Evolutionary conservation across 92 coral and sea anemone species (phyloP).

Genomic region (Micromussa lordhowensis): DNA sequence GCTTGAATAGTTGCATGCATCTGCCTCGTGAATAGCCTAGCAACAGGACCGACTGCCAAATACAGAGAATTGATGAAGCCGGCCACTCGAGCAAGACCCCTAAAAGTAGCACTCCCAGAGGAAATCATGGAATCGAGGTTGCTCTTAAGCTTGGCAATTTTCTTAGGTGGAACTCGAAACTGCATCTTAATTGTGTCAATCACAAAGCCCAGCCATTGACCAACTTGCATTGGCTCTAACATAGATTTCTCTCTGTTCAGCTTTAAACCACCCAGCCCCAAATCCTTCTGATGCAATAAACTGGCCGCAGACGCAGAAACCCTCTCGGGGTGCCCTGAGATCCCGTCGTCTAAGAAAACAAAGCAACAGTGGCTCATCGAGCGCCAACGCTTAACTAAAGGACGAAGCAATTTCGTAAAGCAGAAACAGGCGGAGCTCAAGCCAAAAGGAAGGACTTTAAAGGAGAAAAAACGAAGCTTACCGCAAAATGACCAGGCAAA

Average conservation of each 20-base stretch:
- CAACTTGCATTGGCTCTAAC: slow-evolving; percentile 58
- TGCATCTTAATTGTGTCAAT: slow-evolving; percentile 45
- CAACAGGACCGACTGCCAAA: slow-evolving; percentile 20
- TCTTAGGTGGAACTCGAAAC: slow-evolving; percentile 38
- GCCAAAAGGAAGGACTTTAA: slow-evolving; percentile 51
- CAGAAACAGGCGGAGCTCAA: slow-evolving; percentile 36
- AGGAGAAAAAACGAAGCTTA: slow-evolving; percentile 31
- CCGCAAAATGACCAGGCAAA: slow-evolving; percentile 36
- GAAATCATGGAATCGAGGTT: slow-evolving; percentile 2
- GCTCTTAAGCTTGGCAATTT: slow-evolving; percentile 19
- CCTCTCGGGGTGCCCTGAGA: not conserved
- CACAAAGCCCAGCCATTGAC: slow-evolving; percentile 54
- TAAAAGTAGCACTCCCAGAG: slow-evolving; percentile 1
- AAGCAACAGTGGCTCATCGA: no score
- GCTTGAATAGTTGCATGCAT: slow-evolving; percentile 17
- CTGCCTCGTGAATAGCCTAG: slow-evolving; percentile 24
- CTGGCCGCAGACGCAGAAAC: slow-evolving; percentile 13
- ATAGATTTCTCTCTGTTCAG: slow-evolving; percentile 28
- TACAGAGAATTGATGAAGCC: slow-evolving; percentile 44
- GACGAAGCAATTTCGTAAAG: slow-evolving; percentile 24
- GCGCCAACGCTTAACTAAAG: no score
- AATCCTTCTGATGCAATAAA: slow-evolving; percentile 19
- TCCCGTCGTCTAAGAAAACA: no score
- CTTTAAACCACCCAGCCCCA: slow-evolving; percentile 8
- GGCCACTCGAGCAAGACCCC: slow-evolving; percentile 32